These are phyloP conservation scores for Scaeva pyrastri DNA, from an alignment of 2,888 invertebrate species.

Conservation along the genomic window DNA sequence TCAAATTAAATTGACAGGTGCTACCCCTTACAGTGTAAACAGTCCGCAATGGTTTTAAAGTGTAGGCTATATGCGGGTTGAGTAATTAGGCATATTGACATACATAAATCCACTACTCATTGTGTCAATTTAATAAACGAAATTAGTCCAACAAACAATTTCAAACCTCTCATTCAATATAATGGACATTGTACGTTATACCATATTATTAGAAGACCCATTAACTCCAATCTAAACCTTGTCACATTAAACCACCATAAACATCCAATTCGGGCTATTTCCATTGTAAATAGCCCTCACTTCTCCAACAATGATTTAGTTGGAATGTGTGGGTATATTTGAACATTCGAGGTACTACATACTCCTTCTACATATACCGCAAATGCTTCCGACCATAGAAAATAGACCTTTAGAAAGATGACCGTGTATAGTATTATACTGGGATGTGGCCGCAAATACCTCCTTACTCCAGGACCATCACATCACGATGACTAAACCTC, in stretches of 20 bases:
- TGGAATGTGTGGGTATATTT: conserved; percentile 8
- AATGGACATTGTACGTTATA: too few relatives aligned
- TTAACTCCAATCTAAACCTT: conserved; percentile 38
- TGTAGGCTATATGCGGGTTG: background rate
- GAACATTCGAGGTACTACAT: background rate
- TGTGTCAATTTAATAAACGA: conserved; percentile 19
- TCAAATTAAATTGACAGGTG: too few relatives aligned
- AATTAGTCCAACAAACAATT: conserved; percentile 5
- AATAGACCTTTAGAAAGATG: background rate
- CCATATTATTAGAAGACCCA: too few relatives aligned
- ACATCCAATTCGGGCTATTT: conserved; percentile 13
- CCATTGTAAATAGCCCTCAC: background rate
- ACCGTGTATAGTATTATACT: too few relatives aligned
- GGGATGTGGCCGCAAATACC: too few relatives aligned
- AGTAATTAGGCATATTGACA: background rate
- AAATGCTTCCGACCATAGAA: conserved; percentile 21
- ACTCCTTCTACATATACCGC: background rate
- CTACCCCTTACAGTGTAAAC: background rate
- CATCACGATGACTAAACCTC: background rate
- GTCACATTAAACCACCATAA: conserved; percentile 12
- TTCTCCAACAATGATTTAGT: conserved; percentile 29
- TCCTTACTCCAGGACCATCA: too few relatives aligned
- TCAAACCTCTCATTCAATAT: background rate
- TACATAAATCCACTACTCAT: background rate
- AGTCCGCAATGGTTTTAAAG: background rate